Conservation (phyloP, 1,140 invertebrate species). For the Drosophila saltans region DNA sequence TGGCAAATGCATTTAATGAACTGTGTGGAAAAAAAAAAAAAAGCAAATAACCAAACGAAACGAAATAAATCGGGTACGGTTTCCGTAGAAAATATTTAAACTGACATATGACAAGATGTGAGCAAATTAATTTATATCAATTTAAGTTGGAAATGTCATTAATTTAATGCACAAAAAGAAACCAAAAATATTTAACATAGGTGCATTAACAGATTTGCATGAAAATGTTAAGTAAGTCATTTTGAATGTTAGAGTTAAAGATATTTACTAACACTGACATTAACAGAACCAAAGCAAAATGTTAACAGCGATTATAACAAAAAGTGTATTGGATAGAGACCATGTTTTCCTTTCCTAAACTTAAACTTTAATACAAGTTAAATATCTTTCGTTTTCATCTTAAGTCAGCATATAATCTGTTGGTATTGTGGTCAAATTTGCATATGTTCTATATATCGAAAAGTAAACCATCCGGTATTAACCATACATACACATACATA, state of each 20-base stretch:
- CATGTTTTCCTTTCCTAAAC: neutral
- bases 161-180: neutral
- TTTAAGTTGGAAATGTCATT: constrained; percentile 3
- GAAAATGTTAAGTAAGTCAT: no score
- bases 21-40: constrained; percentile 8
- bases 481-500: neutral
- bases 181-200: neutral
- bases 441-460: constrained; percentile 53
- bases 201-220: no score
- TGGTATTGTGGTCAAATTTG: constrained; percentile 64
- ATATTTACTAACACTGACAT: no score
- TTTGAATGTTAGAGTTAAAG: no score
- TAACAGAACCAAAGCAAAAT: no score
- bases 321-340: neutral
- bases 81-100: constrained; percentile 5
- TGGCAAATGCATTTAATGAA: constrained; percentile 13
- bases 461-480: constrained; percentile 16
- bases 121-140: constrained; percentile 1
- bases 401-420: constrained; percentile 4
- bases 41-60: neutral
- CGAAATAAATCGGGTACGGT: neutral
- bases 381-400: neutral
- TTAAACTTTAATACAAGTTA: neutral
- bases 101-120: neutral
- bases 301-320: no score